Evolutionary conservation across 2,113 vertebrate species (phyloP), one percentile per base, ranked within the genome.

Genomic region (Planiliza haematocheilus): DNA sequence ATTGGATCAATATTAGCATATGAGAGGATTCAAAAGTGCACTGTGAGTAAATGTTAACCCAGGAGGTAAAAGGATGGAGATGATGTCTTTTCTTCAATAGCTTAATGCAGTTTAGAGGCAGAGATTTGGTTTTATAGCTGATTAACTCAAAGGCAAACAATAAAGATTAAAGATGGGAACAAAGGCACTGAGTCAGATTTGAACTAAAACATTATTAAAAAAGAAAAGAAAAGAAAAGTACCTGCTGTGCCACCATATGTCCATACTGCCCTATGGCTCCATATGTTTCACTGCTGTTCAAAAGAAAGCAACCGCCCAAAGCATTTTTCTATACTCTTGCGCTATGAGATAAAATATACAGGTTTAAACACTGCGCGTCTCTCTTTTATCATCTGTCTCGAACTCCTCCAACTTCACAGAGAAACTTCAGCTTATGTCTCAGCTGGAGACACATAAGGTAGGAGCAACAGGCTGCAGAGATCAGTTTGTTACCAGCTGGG

Each of bases 1-100:
- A 43, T 53, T 57, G 17, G 39, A 63, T 73, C 63, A 60, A 8
- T 71, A 70, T 76, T 80, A 82, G 57, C 51, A 69, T 75, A 67
- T 69, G 57, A 38, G 57, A 56, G 7, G 50, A 65, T 66, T 62
- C 55, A 68, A 55, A 49, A 58, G 48, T 59, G 21, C 20, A 46
- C 11, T 9, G 41, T n/a, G 34, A 55, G 14, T 46, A 38, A 74
- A 74, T 55, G 42, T 61, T 16, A 21, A 48, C 24, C 30, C 9
- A 51, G 9, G 24, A 46, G 52, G 76, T 52, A 30, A 66, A 80
- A 74, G 49, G 14, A 39, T 17, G 13, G 71, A 59, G 63, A 14
- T 4, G 8, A 42, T 58, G 8, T 42, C 10, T 4, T 43, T 18
- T 51, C 10, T n/a, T 46, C 13, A 34, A 36, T 9, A 13, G 50